phyloP scores from a whole-genome alignment of 2,797 vertebrate genomes.

The Tamandua tetradactyla region DNA sequence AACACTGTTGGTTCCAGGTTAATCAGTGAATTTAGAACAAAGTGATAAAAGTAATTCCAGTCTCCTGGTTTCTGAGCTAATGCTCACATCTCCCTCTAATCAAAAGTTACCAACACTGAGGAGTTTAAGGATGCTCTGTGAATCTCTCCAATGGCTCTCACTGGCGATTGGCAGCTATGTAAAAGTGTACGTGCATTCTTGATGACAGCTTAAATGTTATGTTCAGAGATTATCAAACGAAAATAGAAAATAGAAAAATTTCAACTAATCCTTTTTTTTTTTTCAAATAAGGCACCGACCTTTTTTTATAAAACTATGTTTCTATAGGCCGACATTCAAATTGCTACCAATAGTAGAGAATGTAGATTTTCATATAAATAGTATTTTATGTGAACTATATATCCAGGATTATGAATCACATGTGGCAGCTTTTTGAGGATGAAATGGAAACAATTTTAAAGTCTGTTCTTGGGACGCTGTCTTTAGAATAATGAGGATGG shows the following conservation, averaged over 20 bases:
- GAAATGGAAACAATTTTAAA: conserved; percentile 3
- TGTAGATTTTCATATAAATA: background rate
- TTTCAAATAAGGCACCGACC: background rate
- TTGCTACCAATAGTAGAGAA: background rate
- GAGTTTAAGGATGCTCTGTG: conserved; percentile 43
- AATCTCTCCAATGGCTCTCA: conserved; percentile 41
- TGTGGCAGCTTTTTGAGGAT: background rate
- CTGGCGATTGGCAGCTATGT: conserved; percentile 31
- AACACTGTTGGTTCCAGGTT: background rate
- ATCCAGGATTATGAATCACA: background rate
- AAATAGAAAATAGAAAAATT: conserved; percentile 56
- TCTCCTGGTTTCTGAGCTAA: conserved; percentile 24
- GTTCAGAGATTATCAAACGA: conserved; percentile 59
- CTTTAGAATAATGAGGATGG: conserved; percentile 19
- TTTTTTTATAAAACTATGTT: conserved; percentile 53
- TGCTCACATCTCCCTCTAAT: too few species aligned
- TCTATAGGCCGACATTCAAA: conserved; percentile 26
- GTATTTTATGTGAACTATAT: background rate
- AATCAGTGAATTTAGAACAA: conserved; percentile 13
- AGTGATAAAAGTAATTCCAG: conserved; percentile 36
- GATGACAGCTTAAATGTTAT: conserved; percentile 54
- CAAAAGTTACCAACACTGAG: background rate
- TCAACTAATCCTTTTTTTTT: background rate
- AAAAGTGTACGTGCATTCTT: background rate
- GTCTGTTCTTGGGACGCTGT: background rate